Base-by-base conservation (phyloP, 1,140 invertebrate species). In the Drosophila persimilis region DNA sequence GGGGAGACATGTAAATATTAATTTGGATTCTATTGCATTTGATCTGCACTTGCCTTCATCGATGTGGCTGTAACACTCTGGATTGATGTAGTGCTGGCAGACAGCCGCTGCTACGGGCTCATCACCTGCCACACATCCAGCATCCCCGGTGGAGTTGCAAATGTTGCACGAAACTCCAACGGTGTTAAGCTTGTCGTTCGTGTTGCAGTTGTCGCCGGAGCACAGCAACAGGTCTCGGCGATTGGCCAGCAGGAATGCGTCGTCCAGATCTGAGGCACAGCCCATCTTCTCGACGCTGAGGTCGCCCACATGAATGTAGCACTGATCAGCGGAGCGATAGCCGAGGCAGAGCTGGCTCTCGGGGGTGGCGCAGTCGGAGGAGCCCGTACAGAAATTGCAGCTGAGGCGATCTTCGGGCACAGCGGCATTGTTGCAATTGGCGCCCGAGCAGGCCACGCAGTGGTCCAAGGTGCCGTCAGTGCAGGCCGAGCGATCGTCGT, bases 251-350 rank as follows among this genome's bases (percentile, higher is more conserved):
- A 90, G 22, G 61, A 67, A 80, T 0, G 43, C 29, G 0, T 51
- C 50, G n/a, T 63, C 39, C 43, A 81, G 22, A 43, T 90, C 89
- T 15, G 73, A 89, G 50, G 43, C 78, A 54, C 89, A 90, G 13
- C 89, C 89, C 80, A 89, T 85, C 22, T 55, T 55, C 67, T 65
- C 45, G 6, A 88, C 55, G 7, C 15, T 48, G 0, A 0, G 6
- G 8, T 79, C 83, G 3, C 47, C 79, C n/a, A 88, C 83, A 20
- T 73, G 78, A 6, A 85, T 90, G 13, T 89, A 90, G 50, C 89
- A 90, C 60, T 90, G 72, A 53, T 90, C 89, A 0, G 43, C 52
- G 4, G 59, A 41, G 0, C 89, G 69, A 31, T 83, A 78, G 3
- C 80, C 57, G 6, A 71, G 31, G 6, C 89, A 90, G 2, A 50